Evolutionary conservation across 2,113 vertebrate genomes (phyloP), one percentile per base, ranked within the genome.

Genomic region (Alaudala cheleensis): DNA sequence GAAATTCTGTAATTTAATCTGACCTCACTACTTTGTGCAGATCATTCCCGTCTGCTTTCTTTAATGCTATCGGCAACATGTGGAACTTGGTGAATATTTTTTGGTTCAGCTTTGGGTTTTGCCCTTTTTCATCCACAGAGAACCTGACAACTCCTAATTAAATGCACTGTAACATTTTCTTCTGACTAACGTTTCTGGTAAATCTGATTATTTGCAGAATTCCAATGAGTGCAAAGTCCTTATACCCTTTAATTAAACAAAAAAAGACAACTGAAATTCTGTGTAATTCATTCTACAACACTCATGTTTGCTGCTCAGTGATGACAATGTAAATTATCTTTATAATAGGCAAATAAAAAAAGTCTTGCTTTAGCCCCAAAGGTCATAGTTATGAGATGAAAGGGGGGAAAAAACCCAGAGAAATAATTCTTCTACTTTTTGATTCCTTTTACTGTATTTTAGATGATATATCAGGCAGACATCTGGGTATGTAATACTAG

Each of bases 401-500:
- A 8, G 10, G 24, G 5, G 4, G 3, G 0, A n/a, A 24, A 28
- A 72, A 34, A 47, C 51, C 31, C 14, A 4, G 72, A 26, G 25
- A 76, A 60, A 24, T 71, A 80, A 51, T 39, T 15, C 37, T 86
- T 92, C 9, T 61, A 19, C 3, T 73, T 91, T 87, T 79, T 34
- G 33, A 50, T 65, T 92, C 16, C 3, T 77, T 92, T 44, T 70
- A 60, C 71, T 90, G 19, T 79, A 76, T 47, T 94, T 92, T 77
- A 76, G 58, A 40, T 34, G 21, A 33, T 66, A 13, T 50, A 72
- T 90, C 91, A 77, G 78, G 86, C 71, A 77, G 91, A 95, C 92
- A 93, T 88, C 90, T 96, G 92, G 54, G 39, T 92, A 44, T 81
- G 60, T 78, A 81, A 57, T 79, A 31, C 29, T 66, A 95, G 58